Evolutionary conservation across 2,888 invertebrate species (phyloP).

Genomic region (Tiliacea aurago): DNA sequence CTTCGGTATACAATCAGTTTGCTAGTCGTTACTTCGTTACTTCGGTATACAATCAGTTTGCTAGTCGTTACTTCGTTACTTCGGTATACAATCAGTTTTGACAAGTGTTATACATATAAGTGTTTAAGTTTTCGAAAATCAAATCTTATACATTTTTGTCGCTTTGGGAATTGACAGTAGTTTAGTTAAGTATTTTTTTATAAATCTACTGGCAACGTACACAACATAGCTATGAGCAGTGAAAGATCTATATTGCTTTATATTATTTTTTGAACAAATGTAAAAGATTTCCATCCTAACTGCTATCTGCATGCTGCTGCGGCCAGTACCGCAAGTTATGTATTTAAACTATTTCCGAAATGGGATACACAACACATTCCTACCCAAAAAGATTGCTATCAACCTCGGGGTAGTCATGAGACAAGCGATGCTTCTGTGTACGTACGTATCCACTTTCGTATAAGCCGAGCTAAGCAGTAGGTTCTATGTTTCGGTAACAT

Average conservation of each 20-base stretch:
- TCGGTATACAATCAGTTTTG: constrained; percentile 6
- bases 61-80: not conserved
- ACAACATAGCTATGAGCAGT: not conserved
- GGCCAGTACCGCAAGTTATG: constrained; percentile 1
- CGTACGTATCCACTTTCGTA: not conserved
- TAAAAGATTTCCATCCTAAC: constrained; percentile 2
- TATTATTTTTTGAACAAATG: not conserved
- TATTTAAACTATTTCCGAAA: constrained; percentile 40
- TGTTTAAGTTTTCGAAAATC: not conserved
- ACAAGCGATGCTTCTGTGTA: not conserved
- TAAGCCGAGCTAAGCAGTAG: not conserved
- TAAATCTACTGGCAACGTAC: not conserved
- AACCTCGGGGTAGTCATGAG: constrained; percentile 32
- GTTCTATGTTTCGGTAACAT: not conserved
- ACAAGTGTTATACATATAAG: no score
- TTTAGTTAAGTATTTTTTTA: not conserved
- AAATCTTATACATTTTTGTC: not conserved
- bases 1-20: constrained; percentile 6
- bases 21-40: not conserved
- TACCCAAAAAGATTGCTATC: constrained; percentile 22
- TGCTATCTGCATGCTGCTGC: constrained; percentile 4
- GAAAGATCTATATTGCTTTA: no score
- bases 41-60: constrained; percentile 5
- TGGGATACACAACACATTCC: constrained; percentile 8
- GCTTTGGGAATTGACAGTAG: not conserved